A percentile compares a stretch with the other conserved stretches of the same genome.
phyloP scores from a whole-genome alignment of 64 coral and sea anemone species.

The Stichodactyla helianthus region DNA sequence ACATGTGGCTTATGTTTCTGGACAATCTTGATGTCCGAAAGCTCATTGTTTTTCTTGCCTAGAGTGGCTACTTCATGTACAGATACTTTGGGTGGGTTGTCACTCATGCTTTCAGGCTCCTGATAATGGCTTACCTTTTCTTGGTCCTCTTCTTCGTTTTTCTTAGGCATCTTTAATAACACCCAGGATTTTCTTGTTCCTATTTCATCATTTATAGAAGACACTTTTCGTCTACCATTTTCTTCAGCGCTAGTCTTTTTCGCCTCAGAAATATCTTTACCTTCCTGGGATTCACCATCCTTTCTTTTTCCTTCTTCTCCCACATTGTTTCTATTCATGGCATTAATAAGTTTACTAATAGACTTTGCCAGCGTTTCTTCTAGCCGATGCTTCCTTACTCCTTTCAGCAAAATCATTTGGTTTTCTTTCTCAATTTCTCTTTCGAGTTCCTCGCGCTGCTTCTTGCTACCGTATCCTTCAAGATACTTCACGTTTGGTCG shows the following conservation, averaged over 20 bases:
- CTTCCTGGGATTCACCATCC: neutral
- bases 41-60: neutral
- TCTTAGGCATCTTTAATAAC: constrained; percentile 83
- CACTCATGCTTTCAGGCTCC: neutral
- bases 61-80: neutral
- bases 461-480: constrained; percentile 10
- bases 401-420: neutral
- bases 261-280: neutral
- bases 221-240: neutral
- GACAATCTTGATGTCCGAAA: neutral
- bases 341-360: constrained; percentile 60
- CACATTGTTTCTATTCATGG: constrained; percentile 37
- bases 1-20: neutral
- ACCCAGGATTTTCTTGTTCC: constrained; percentile 91
- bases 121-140: neutral
- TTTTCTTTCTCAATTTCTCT: constrained; percentile 25
- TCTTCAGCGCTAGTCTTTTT: neutral
- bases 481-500: neutral
- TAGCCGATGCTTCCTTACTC: constrained; percentile 18
- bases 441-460: neutral
- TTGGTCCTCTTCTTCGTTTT: neutral
- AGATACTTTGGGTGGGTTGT: neutral
- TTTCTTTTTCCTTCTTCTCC: neutral
- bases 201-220: constrained; percentile 23
- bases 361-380: constrained; percentile 59